phyloP scores from a whole-genome alignment of 2,888 invertebrate genomes.

The Hetaerina titia region DNA sequence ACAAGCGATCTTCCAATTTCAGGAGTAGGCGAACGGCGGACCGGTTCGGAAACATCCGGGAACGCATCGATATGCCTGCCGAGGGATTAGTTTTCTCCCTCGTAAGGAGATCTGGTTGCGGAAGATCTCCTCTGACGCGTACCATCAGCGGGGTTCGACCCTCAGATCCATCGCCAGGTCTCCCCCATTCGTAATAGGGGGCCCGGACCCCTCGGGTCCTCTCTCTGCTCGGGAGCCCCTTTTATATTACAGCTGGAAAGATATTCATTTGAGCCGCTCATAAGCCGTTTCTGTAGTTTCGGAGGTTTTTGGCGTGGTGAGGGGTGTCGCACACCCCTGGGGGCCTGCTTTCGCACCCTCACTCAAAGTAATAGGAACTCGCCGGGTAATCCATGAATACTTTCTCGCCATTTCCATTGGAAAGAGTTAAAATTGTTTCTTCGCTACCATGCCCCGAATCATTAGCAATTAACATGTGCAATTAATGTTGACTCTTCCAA shows the following conservation, averaged over 20 bases:
- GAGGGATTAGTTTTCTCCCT: no score
- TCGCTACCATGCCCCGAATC: neutral
- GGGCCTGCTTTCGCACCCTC: neutral
- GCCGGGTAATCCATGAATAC: neutral
- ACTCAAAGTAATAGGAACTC: neutral
- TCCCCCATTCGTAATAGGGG: no score
- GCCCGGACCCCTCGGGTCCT: no score
- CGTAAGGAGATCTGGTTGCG: no score
- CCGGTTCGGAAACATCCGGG: no score
- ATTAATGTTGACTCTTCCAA: conserved; percentile 47
- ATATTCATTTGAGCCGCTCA: neutral
- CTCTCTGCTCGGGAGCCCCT: no score
- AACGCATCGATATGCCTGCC: no score
- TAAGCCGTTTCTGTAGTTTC: neutral
- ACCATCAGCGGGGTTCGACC: no score
- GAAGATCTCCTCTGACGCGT: no score
- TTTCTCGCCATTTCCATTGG: neutral
- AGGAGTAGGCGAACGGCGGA: no score
- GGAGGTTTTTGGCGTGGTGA: neutral
- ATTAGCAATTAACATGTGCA: neutral
- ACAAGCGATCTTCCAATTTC: no score
- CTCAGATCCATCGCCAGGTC: no score
- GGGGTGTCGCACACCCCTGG: neutral
- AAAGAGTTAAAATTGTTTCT: neutral
- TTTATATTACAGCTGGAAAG: neutral